phyloP scores from a whole-genome alignment of 2,113 vertebrate species.

The Leiothrix lutea region DNA sequence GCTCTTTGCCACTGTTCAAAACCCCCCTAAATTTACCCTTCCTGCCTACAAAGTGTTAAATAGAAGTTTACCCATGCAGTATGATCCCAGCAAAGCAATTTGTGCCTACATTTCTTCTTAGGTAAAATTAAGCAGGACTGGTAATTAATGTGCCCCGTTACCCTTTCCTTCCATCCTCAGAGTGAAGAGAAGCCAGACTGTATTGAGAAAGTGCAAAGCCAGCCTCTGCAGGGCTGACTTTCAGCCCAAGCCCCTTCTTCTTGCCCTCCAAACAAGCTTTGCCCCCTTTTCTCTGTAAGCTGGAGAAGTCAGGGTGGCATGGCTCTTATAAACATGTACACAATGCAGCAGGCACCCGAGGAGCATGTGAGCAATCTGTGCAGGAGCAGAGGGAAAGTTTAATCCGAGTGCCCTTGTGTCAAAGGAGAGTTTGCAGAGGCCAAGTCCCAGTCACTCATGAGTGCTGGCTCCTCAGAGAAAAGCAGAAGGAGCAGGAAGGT shows the following conservation, averaged over 20 bases:
- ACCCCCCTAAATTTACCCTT: not conserved
- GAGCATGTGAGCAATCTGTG: not conserved
- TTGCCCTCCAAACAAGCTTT: not conserved
- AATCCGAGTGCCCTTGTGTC: not conserved
- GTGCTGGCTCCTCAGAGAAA: not conserved
- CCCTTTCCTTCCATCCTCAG: not conserved
- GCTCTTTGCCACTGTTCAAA: not conserved
- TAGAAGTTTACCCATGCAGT: not conserved
- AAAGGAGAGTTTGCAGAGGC: not conserved
- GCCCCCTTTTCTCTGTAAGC: not conserved
- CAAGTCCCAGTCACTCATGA: not conserved
- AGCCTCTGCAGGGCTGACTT: not conserved
- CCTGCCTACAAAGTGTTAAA: not conserved
- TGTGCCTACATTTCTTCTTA: not conserved
- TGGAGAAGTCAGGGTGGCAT: not conserved
- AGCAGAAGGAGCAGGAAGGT: constrained; percentile 20
- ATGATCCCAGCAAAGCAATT: not conserved
- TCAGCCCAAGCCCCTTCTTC: not conserved
- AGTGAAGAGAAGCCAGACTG: not conserved
- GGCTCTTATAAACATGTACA: not conserved
- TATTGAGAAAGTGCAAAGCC: not conserved
- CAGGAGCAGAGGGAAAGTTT: not conserved
- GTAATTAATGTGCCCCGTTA: not conserved
- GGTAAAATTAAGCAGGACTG: not conserved
- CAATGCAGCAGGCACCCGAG: not conserved